phyloP scores from a whole-genome alignment of 2,113 vertebrate species.

The Pelusios castaneus region DNA sequence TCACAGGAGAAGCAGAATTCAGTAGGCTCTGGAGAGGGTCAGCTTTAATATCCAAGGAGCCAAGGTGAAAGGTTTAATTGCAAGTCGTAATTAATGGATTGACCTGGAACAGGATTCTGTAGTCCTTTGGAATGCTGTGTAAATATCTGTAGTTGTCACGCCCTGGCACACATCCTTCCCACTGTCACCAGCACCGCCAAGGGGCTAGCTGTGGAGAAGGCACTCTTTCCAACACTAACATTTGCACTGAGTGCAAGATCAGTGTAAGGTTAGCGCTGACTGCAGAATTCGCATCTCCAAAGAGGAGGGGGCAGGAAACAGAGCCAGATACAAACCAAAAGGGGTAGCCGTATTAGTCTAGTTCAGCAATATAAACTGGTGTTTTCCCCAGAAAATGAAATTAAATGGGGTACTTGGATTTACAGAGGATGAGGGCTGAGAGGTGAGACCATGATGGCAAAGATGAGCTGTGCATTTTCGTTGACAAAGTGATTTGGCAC shows the following conservation, averaged over 20 bases:
- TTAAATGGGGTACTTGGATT: too few relatives aligned
- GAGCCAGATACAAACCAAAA: too few relatives aligned
- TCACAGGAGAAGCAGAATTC: background rate
- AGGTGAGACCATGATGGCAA: too few relatives aligned
- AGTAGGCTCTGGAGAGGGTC: background rate
- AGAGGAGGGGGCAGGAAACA: background rate
- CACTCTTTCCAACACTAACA: background rate
- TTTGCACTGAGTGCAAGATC: background rate
- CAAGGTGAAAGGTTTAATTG: background rate
- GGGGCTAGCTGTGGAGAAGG: too few relatives aligned
- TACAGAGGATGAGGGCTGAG: too few relatives aligned
- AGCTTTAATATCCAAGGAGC: background rate
- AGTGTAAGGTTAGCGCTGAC: background rate
- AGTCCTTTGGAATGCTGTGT: background rate
- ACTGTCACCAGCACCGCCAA: background rate
- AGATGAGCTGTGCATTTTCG: too few relatives aligned
- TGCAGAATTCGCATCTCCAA: background rate
- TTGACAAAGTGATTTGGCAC: too few relatives aligned
- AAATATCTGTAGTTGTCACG: background rate
- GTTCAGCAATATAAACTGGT: too few relatives aligned
- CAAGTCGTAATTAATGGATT: too few relatives aligned
- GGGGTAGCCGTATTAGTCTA: too few relatives aligned
- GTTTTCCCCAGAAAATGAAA: too few relatives aligned
- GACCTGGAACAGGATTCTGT: background rate
- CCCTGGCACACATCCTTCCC: background rate